These are phyloP conservation scores for Calliopum simillimum DNA, from an alignment of 2,888 invertebrate genomes.

Conservation along the genomic window DNA sequence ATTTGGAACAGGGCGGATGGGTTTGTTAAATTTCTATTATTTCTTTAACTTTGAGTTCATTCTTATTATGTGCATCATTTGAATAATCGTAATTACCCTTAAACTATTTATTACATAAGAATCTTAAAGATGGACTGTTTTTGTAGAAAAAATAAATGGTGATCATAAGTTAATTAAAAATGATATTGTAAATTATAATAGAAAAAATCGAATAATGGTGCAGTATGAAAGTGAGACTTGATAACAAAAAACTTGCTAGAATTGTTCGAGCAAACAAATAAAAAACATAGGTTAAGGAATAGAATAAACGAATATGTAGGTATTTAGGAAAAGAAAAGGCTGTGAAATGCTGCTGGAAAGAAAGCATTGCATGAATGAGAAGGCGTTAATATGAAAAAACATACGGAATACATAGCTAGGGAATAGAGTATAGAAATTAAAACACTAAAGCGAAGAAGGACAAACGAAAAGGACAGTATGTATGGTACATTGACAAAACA, in stretches of 20 bases:
- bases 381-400: background rate
- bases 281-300: background rate
- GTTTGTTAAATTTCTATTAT: background rate
- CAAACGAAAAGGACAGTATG: too few species aligned
- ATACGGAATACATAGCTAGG: too few species aligned
- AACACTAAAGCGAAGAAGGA: background rate
- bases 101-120: too few species aligned
- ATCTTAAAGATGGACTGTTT: slow-evolving; percentile 1
- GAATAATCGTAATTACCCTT: too few species aligned
- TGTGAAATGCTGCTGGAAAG: slow-evolving; percentile 30
- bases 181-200: too few species aligned
- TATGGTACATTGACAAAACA: too few species aligned
- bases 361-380: background rate
- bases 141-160: background rate
- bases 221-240: slow-evolving; percentile 26
- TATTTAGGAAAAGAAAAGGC: slow-evolving; percentile 15
- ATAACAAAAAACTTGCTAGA: slow-evolving; percentile 4
- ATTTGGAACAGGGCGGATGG: background rate
- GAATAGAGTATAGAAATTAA: background rate
- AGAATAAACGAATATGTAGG: background rate
- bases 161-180: background rate
- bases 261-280: slow-evolving; percentile 5
- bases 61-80: too few species aligned
- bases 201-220: slow-evolving; percentile 12
- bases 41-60: background rate